A percentile compares a stretch with the other conserved stretches of the same genome.
These are phyloP conservation scores for Orchestes rusci DNA, from an alignment of 2,888 invertebrate species.

Conservation along the genomic window DNA sequence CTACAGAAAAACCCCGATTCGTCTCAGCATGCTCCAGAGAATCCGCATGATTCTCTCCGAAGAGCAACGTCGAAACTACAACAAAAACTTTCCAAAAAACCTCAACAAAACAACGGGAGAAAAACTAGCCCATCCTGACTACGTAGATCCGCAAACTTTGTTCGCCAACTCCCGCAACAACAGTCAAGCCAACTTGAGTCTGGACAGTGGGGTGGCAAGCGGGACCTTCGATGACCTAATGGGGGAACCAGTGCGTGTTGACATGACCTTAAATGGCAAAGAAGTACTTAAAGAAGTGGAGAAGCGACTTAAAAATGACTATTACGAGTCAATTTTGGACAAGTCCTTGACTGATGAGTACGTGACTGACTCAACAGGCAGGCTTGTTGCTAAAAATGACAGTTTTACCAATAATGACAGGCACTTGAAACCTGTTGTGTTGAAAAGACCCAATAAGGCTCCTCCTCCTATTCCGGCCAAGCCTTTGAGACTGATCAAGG, in stretches of 20 bases:
- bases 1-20: constrained; percentile 58
- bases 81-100: no score
- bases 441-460: constrained; percentile 44
- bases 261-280: constrained; percentile 40
- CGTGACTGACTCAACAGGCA: constrained; percentile 35
- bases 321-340: constrained; percentile 41
- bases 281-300: constrained; percentile 42
- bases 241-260: constrained; percentile 33
- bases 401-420: constrained; percentile 32
- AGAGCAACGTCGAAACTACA: constrained; percentile 36
- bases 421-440: constrained; percentile 7
- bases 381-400: constrained; percentile 34
- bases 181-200: constrained; percentile 28
- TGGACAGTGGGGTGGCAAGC: constrained; percentile 15
- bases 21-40: constrained; percentile 52
- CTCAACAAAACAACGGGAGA: constrained; percentile 79
- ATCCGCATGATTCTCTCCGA: constrained; percentile 47
- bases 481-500: constrained; percentile 40
- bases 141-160: constrained; percentile 72
- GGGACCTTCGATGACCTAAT: constrained; percentile 28
- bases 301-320: constrained; percentile 37
- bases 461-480: constrained; percentile 63
- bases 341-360: constrained; percentile 38
- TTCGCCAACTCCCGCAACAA: constrained; percentile 34
- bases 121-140: constrained; percentile 81